phyloP scores from a whole-genome alignment of 2,797 vertebrate species.

The Phrynocephalus vlangalii region DNA sequence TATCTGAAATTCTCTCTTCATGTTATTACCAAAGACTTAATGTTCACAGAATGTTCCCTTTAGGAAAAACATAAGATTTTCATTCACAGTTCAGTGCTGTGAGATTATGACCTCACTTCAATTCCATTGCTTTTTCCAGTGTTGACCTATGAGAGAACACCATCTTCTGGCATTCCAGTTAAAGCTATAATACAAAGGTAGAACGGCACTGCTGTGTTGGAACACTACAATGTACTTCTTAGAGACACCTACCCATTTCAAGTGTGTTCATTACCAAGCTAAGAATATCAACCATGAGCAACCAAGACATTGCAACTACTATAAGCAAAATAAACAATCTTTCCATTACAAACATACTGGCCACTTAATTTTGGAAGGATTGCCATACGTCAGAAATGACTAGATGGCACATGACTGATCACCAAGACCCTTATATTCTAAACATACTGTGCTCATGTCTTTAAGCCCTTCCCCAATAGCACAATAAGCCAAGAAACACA shows the following conservation, averaged over 20 bases:
- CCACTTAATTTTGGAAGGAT: neutral
- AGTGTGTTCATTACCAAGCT: neutral
- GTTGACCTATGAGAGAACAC: neutral
- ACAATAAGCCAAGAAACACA: neutral
- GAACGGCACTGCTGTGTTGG: neutral
- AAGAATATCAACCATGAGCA: neutral
- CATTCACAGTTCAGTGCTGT: neutral
- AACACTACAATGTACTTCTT: neutral
- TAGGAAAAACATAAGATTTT: slow-evolving; percentile 13
- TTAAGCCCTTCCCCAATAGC: neutral
- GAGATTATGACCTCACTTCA: neutral
- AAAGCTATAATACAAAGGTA: neutral
- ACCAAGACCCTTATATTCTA: neutral
- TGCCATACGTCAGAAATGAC: neutral
- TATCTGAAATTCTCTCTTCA: slow-evolving; percentile 23
- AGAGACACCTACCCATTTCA: neutral
- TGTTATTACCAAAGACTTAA: neutral
- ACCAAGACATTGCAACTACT: neutral
- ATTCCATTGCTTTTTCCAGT: neutral
- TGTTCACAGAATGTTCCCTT: slow-evolving; percentile 29
- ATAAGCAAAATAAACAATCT: neutral
- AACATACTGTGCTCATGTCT: neutral
- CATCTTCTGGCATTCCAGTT: neutral
- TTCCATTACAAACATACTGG: neutral
- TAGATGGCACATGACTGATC: neutral